Conservation (phyloP, 2,888 invertebrate species). For the Odontothrips loti region DNA sequence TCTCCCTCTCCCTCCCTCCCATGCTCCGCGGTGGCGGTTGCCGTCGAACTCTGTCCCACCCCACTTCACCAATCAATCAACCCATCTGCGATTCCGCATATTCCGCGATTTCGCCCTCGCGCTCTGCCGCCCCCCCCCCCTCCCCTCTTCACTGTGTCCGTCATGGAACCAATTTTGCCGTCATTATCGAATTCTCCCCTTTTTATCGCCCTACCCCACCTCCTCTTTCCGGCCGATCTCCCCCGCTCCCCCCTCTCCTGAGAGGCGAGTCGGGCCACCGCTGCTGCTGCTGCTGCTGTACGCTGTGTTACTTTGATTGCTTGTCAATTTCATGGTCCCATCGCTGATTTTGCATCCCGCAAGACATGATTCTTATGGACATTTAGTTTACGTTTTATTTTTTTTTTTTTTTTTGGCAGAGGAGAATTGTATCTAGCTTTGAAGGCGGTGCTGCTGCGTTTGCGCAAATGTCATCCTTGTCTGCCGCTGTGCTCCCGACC, state of each 20-base stretch:
- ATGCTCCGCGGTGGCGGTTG: no score
- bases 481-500: no score
- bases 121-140: not conserved
- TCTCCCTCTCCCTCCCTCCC: not conserved
- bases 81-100: slow-evolving; percentile 7
- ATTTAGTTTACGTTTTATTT: no score
- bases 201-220: not conserved
- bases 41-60: not conserved
- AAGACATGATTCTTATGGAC: not conserved
- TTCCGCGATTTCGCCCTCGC: not conserved
- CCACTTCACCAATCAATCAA: slow-evolving; percentile 12
- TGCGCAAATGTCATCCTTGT: no score
- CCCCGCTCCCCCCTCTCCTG: not conserved
- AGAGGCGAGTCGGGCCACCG: no score
- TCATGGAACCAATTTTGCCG: slow-evolving; percentile 14
- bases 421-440: no score
- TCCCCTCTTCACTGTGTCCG: not conserved
- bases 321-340: slow-evolving; percentile 9
- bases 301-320: not conserved
- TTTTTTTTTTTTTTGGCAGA: no score
- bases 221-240: not conserved
- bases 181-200: slow-evolving; percentile 20
- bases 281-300: no score
- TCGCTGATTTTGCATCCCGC: not conserved
- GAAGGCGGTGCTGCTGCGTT: no score